Percentiles rank a stretch among this genome's conserved stretches.
These are phyloP conservation scores for Notechis scutatus DNA, from an alignment of 2,113 vertebrate genomes.

Conservation along the genomic window DNA sequence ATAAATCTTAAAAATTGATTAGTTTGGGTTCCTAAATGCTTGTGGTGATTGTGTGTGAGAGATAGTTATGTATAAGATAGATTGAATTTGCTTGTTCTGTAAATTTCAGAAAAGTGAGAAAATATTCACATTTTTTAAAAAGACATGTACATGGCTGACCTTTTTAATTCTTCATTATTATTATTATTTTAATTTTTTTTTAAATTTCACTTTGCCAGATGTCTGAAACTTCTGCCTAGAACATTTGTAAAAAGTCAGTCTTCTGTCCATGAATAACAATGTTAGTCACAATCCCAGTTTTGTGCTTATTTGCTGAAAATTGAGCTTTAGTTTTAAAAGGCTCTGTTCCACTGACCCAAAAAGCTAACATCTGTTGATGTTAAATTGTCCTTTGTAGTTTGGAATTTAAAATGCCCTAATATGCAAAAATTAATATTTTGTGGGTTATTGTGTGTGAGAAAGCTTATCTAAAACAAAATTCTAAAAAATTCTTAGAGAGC, in stretches of 20 bases:
- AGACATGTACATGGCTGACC: neutral
- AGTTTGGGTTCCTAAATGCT: neutral
- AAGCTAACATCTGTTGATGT: slow-evolving; percentile 45
- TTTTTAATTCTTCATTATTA: slow-evolving; percentile 22
- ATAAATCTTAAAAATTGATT: neutral
- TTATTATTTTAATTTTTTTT: slow-evolving; percentile 35
- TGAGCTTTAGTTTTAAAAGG: slow-evolving; percentile 32
- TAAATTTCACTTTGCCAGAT: slow-evolving; percentile 34
- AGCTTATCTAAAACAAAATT: neutral
- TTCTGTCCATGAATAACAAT: slow-evolving; percentile 29
- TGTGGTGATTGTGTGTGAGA: neutral
- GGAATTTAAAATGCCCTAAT: slow-evolving; percentile 31
- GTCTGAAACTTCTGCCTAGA: slow-evolving; percentile 41
- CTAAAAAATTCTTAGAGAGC: neutral
- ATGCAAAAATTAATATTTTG: slow-evolving; percentile 29
- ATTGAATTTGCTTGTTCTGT: slow-evolving; percentile 5
- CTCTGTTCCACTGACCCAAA: slow-evolving; percentile 42
- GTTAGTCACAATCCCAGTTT: slow-evolving; percentile 41
- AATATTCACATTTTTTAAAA: slow-evolving; percentile 14
- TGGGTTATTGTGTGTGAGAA: neutral
- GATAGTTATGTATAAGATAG: neutral
- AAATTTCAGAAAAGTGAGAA: neutral
- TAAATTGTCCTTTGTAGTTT: slow-evolving; percentile 29
- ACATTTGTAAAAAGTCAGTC: slow-evolving; percentile 45
- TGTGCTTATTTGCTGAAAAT: slow-evolving; percentile 35